Evolutionary conservation across 2,797 vertebrate species (phyloP), one percentile per base, ranked within the genome.

Genomic region (Sebastolobus alascanus): DNA sequence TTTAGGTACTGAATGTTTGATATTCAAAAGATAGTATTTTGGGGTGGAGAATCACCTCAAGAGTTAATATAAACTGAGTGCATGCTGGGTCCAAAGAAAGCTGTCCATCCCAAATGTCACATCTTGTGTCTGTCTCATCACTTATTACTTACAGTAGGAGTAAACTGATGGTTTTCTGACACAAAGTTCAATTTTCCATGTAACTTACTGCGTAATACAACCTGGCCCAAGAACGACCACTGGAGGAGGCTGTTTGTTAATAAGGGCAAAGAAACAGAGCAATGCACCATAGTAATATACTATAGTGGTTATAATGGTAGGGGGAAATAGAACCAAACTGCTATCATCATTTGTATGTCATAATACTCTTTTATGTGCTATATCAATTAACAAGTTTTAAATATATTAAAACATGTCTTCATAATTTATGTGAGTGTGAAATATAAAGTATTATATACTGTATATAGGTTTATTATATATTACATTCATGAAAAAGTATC

Each of bases 141-240:
- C n/a, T 68, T 54, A 50, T 54, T 25, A 68, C 12, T 33, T 27
- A 56, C 31, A 43, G 12, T n/a, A 12, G 52, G 3, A 10, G 2
- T 16, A 13, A n/a, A 18, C 6, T 27, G 13, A 27, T 38, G 20
- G 2, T n/a, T 31, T 20, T 33, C n/a, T 20, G 4, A 13, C 9
- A 3, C 8, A 18, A 10, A 12, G 27, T 18, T 63, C 6, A 55
- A 4, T 25, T 16, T 40, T 12, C 16, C 8, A 40, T 35, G 10
- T 27, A 75, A 33, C 4, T n/a, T 22, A 29, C 3, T 0, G 46
- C 14, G 2, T 43, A 43, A 43, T 43, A 43, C 0, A 43, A 43
- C 40, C 16, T 0, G 0, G 40, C 40, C 40, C 40, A 43, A 0
- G 3, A 54, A 18, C 37, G 8, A 55, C 33, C 79, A 75, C 67